phyloP scores from a whole-genome alignment of 2,113 vertebrate genomes.

The Rhea americana region DNA sequence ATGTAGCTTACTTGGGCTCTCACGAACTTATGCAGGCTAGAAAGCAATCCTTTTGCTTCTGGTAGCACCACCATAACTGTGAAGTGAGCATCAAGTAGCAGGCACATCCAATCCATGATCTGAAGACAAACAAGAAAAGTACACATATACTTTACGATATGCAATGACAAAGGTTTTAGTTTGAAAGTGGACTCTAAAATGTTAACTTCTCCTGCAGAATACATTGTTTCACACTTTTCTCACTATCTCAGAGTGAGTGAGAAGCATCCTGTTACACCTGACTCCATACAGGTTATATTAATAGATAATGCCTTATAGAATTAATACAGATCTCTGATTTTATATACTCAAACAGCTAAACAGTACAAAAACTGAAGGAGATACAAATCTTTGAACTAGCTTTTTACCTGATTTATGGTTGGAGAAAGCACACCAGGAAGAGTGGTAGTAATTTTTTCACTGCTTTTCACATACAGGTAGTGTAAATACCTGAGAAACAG shows the following conservation, averaged over 20 bases:
- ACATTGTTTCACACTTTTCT: not conserved
- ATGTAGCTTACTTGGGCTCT: conserved; percentile 86
- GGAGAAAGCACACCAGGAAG: conserved; percentile 76
- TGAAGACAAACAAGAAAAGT: conserved; percentile 47
- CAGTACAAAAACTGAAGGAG: not conserved
- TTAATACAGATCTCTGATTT: not conserved
- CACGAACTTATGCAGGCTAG: conserved; percentile 86
- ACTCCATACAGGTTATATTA: not conserved
- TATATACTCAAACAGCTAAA: not conserved
- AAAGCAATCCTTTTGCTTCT: conserved; percentile 86
- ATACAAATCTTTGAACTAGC: not conserved
- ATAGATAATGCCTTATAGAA: not conserved
- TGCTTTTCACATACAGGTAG: conserved; percentile 89
- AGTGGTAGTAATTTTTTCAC: conserved; percentile 74
- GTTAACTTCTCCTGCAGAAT: not conserved
- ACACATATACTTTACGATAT: not conserved
- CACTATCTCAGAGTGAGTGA: no score
- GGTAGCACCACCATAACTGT: conserved; percentile 91
- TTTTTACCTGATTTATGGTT: conserved; percentile 85
- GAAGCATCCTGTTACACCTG: not conserved
- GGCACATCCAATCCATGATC: conserved; percentile 95
- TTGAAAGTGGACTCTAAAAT: not conserved
- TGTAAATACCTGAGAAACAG: conserved; percentile 91
- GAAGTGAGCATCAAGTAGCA: conserved; percentile 93
- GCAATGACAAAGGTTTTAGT: not conserved